Conservation (phyloP, 2,888 invertebrate genomes). For the Toxonevra muliebris region DNA sequence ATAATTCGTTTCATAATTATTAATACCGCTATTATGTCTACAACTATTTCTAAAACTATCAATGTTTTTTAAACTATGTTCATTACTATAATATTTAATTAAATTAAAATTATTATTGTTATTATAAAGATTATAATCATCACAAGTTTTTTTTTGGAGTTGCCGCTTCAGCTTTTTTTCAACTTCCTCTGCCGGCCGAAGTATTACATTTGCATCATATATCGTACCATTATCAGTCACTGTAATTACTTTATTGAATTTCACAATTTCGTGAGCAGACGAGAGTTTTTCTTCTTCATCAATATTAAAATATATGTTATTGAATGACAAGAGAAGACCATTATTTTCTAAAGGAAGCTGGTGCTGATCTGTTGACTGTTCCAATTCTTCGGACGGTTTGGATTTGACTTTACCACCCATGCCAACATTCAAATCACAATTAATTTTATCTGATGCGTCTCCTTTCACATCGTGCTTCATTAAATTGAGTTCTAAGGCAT, state of each 20-base stretch:
- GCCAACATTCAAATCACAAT: no score
- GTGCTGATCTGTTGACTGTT: no score
- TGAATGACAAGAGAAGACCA: constrained; percentile 55
- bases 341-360: constrained; percentile 48
- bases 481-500: no score
- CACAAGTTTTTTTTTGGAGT: constrained; percentile 47
- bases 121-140: constrained; percentile 48
- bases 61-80: constrained; percentile 39
- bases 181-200: neutral
- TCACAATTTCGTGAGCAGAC: neutral
- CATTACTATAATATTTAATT: constrained; percentile 42
- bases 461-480: no score
- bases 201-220: constrained; percentile 25
- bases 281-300: constrained; percentile 36
- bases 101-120: constrained; percentile 46
- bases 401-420: no score
- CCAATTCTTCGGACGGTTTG: constrained; percentile 29
- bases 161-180: constrained; percentile 35
- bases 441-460: no score
- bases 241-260: constrained; percentile 1
- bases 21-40: constrained; percentile 35
- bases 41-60: constrained; percentile 27
- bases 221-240: constrained; percentile 29
- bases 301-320: constrained; percentile 49
- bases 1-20: constrained; percentile 15